Base-by-base conservation (phyloP, 2,888 invertebrate genomes). In the Elmis aenea region DNA sequence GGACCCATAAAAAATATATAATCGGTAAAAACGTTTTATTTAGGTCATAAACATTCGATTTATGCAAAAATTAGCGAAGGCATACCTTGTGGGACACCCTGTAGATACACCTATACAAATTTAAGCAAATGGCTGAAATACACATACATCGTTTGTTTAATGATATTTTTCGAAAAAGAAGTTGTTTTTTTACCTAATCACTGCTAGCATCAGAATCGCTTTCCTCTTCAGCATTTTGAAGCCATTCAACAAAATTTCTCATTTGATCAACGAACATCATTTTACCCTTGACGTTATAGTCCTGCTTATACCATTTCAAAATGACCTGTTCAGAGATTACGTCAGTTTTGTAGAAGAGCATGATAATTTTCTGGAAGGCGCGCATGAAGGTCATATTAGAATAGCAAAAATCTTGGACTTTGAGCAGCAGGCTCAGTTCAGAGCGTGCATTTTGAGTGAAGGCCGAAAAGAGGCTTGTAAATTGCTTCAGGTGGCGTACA, bases 311-410 rank as follows among this genome's bases (percentile, higher is more conserved):
- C 95, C 96, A 96, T 71, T 89, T 91, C 59, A 95, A 74, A 66
- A 96, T 93, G 50, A 86, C 85, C 73, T 92, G 94, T 74, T 96
- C 96, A 14, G 91, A 89, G 54, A 96, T 77, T 46, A 96, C 89
- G 69, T 95, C 93, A 60, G 84, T 89, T 79, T 92, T 94, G 75
- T 96, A 96, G 73, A 95, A 85, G 64, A 95, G 82, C 70, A 95
- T 80, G 59, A 96, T 85, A 61, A 96, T 92, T 75, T 95, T 95
- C 69, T 91, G 91, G 81, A 96, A 96, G 68, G 91, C 91, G 67
- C 92, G 91, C 91, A 96, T 92, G 71, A 96, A 96, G 69, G 88
- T 91, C 94, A 95, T 95, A 75, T 96, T 95, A 67, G 94, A 94
- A 69, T 96, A 96, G 72, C 95, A 96, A 71, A 88, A 96, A 66